A percentile compares a stretch with the other conserved stretches of the same genome.
These are phyloP conservation scores for Mesocricetus auratus DNA, from an alignment of 2,113 vertebrate species.

Conservation along the genomic window DNA sequence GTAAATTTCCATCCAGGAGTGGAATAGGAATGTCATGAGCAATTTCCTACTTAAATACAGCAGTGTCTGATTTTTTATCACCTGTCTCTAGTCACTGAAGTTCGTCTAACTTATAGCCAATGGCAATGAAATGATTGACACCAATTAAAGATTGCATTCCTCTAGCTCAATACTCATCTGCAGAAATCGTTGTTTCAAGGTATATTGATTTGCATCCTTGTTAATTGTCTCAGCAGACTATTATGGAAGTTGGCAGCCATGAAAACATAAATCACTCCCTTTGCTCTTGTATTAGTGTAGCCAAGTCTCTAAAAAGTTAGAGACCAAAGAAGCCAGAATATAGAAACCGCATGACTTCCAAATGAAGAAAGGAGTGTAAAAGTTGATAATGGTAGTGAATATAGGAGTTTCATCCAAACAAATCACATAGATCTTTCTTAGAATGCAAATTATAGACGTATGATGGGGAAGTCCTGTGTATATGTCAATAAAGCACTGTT, in stretches of 20 bases:
- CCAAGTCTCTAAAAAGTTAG: not conserved
- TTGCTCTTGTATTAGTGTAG: not conserved
- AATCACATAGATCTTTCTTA: slow-evolving; percentile 17
- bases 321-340: not conserved
- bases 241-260: not conserved
- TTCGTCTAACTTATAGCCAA: not conserved
- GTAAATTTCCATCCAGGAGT: not conserved
- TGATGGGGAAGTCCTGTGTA: too few relatives aligned
- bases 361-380: not conserved
- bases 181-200: not conserved
- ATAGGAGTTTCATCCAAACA: not conserved
- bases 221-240: slow-evolving; percentile 36
- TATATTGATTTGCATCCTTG: not conserved
- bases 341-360: not conserved
- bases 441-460: not conserved
- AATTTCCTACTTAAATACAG: not conserved
- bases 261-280: not conserved
- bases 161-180: not conserved
- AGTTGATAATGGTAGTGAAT: not conserved
- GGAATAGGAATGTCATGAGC: not conserved
- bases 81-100: not conserved
- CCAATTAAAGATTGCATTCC: not conserved
- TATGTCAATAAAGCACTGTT: too few relatives aligned
- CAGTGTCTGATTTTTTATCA: not conserved
- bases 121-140: not conserved